Evolutionary conservation across 2,888 invertebrate species (phyloP), one percentile per base, ranked within the genome.

Genomic region (Cataglyphis altisquamis): DNA sequence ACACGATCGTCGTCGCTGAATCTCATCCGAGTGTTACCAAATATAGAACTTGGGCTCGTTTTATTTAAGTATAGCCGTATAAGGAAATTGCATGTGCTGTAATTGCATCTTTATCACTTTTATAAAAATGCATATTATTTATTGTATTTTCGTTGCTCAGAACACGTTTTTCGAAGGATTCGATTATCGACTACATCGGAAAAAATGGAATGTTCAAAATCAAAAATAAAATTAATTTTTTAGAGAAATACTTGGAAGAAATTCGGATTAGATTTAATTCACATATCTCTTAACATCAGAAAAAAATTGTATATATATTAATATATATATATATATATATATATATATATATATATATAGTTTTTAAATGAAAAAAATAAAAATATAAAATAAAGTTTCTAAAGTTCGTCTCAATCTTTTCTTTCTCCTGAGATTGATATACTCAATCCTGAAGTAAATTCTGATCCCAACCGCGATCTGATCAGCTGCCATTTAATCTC

Each of bases 1-100:
- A 39, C 78, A 62, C 72, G 86, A 89, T 82, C 74, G 70, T 87
- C 84, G 63, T 62, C 48, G 66, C 32, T 63, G 67, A 67, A 77
- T 83, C 67, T 57, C 67, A 52, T 21, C n/a, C 66, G 45, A 64
- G 64, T 18, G 68, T 78, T 78, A 77, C 83, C 64, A 67, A 77
- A 77, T 68, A 78, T 75, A 75, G 67, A 29, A 41, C 36, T 52
- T 62, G 82, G 45, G 52, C 52, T 83, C 48, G 48, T 77, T 68
- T 63, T 83, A 68, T 60, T 83, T 63, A 62, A 77, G 77, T 62
- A 60, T 10, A 55, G 10, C 68, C 83, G 60, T 77, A 83, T 83
- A 83, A 77, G 62, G 77, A 39, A 68, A 52, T 60, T 62, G 52
- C 77, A 21, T 18, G 48, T 32, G 39, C 39, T 73, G 48, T 52